Percentiles rank a stretch among this genome's conserved stretches.
Conservation (phyloP, 2,797 vertebrate species). For the Protosalanx chinensis region DNA sequence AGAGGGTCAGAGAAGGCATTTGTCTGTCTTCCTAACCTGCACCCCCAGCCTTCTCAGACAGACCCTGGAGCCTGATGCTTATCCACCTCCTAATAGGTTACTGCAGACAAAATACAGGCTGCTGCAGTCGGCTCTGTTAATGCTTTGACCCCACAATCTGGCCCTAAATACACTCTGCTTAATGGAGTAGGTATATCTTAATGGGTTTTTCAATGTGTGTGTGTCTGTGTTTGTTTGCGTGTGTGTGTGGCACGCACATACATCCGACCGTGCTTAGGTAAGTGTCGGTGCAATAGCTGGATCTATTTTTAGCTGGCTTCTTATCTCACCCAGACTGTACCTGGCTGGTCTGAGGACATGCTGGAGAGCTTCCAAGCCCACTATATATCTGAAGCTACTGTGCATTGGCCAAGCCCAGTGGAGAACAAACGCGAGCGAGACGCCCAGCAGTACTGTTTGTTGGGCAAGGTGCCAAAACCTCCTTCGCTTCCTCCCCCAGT, state of each 20-base stretch:
- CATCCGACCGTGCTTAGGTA: not conserved
- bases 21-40: conserved; percentile 38
- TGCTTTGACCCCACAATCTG: conserved; percentile 6
- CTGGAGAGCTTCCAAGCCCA: too few relatives aligned
- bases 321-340: not conserved
- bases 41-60: conserved; percentile 25
- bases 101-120: conserved; percentile 18
- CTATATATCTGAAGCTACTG: not conserved
- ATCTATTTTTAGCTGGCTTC: not conserved
- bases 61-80: conserved; percentile 25
- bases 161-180: conserved; percentile 13
- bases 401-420: not conserved
- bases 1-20: conserved; percentile 26
- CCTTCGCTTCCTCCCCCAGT: not conserved
- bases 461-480: not conserved
- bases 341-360: not conserved
- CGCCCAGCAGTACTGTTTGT: conserved; percentile 1
- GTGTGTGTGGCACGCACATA: not conserved
- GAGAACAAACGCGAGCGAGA: not conserved
- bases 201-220: not conserved
- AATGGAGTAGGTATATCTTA: conserved; percentile 7
- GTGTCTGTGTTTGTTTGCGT: not conserved
- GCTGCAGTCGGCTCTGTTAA: conserved; percentile 22
- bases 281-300: not conserved
- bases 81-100: conserved; percentile 32